These are phyloP conservation scores for Dendropsophus ebraccatus DNA, from an alignment of 2,113 vertebrate genomes.

Conservation along the genomic window DNA sequence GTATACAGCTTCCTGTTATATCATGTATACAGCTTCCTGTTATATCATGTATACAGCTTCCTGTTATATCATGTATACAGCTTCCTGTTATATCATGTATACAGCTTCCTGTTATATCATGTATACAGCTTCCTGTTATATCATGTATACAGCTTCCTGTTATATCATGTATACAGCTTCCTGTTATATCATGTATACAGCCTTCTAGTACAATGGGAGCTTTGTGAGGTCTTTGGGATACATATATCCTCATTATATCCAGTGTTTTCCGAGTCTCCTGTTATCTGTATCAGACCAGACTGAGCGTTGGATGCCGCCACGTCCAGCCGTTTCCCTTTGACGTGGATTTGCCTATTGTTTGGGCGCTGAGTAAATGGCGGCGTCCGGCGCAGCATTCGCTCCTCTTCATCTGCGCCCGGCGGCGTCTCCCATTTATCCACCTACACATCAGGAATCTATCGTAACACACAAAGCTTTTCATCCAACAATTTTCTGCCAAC, in stretches of 20 bases:
- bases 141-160: too few relatives aligned
- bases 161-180: too few relatives aligned
- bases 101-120: too few relatives aligned
- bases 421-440: conserved; percentile 45
- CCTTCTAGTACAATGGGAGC: too few relatives aligned
- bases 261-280: neutral
- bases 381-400: neutral
- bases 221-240: neutral
- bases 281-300: conserved; percentile 16
- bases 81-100: too few relatives aligned
- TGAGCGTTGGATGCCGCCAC: neutral
- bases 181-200: too few relatives aligned
- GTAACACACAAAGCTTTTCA: conserved; percentile 54
- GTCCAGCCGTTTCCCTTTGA: neutral
- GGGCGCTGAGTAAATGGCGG: neutral
- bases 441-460: conserved; percentile 45
- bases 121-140: too few relatives aligned
- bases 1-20: too few relatives aligned
- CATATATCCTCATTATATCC: neutral
- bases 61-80: too few relatives aligned
- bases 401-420: neutral
- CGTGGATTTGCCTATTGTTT: conserved; percentile 15
- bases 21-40: too few relatives aligned
- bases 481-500: conserved; percentile 39
- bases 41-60: too few relatives aligned